Evolutionary conservation across 2,888 invertebrate genomes (phyloP), one percentile per base, ranked within the genome.

Genomic region (Dilophus febrilis): DNA sequence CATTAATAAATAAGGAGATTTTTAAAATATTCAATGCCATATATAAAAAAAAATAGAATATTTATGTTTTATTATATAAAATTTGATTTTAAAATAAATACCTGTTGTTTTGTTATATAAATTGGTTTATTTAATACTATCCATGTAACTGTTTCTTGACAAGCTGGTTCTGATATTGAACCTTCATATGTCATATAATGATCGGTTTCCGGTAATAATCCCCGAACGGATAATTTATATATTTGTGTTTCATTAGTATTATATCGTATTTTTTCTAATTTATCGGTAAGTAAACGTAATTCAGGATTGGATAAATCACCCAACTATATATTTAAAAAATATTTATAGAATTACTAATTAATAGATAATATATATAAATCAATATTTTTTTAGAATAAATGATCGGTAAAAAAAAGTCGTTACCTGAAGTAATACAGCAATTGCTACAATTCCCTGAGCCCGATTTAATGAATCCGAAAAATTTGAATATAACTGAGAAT

Each of bases 131-230:
- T 97, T 61, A 94, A 72, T 55, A 98, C 84, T 61, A 97, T 72
- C 97, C 97, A 97, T 53, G 94, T 94, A 65, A 95, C 94, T 18
- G 95, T 95, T 66, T 97, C 97, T 64, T 91, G 84, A 68, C 97
- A 97, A 46, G 92, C 88, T 3, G 97, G 97, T 61, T 88, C 87
- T 40, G 95, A 95, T 42, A 90, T 83, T 33, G 94, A 94, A 37
- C 95, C 97, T 55, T 95, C 92, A 64, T 95, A 98, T 40, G 97
- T 97, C 81, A 98, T 90, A 67, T 91, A 97, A 66, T 90, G 85
- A 57, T 87, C 82, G 35, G 92, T 94, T 52, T 86, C 83, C 5
- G 97, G 94, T 45, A 97, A 66, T 42, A 97, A 70, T 22, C 86
- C 86, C 39, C 83, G 72, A 39, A 94, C 81, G 35, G 87, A 87